Percentiles rank a stretch among this genome's conserved stretches.
These are phyloP conservation scores for Archilochus colubris DNA, from an alignment of 2,113 vertebrate species.

Conservation along the genomic window DNA sequence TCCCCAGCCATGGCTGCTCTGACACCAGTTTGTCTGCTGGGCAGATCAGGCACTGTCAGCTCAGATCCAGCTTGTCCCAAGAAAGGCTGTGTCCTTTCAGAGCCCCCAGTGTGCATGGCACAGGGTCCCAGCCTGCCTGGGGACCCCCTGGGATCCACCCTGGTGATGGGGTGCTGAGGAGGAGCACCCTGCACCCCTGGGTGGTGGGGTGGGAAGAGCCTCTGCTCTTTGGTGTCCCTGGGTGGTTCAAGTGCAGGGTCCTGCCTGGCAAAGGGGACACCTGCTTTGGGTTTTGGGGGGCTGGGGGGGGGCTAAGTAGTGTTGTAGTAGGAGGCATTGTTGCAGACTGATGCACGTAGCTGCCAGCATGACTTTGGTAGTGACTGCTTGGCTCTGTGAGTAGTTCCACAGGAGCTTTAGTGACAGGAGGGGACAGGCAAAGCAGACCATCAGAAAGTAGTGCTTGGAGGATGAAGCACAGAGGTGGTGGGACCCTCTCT, in stretches of 20 bases:
- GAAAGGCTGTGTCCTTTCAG: background rate
- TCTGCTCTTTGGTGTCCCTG: background rate
- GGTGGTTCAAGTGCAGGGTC: background rate
- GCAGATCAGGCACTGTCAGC: background rate
- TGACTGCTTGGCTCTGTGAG: conserved; percentile 21
- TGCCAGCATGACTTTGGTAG: conserved; percentile 20
- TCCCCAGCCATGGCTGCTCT: background rate
- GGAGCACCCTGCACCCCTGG: accelerated
- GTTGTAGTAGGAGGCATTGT: background rate
- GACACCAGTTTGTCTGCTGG: background rate
- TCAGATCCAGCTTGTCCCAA: background rate
- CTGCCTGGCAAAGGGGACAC: background rate
- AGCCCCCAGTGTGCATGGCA: background rate
- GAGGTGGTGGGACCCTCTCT: background rate
- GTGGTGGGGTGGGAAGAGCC: accelerated
- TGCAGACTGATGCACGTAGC: background rate
- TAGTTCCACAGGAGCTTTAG: conserved; percentile 34
- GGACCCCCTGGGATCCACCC: background rate
- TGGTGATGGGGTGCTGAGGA: accelerated
- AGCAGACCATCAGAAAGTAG: background rate
- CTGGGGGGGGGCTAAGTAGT: background rate
- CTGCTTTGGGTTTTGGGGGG: background rate
- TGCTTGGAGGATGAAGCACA: background rate
- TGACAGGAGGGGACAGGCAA: background rate
- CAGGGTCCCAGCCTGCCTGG: background rate